Evolutionary conservation across 2,797 vertebrate species (phyloP), one percentile per base, ranked within the genome.

Genomic region (Cossypha polioptera): DNA sequence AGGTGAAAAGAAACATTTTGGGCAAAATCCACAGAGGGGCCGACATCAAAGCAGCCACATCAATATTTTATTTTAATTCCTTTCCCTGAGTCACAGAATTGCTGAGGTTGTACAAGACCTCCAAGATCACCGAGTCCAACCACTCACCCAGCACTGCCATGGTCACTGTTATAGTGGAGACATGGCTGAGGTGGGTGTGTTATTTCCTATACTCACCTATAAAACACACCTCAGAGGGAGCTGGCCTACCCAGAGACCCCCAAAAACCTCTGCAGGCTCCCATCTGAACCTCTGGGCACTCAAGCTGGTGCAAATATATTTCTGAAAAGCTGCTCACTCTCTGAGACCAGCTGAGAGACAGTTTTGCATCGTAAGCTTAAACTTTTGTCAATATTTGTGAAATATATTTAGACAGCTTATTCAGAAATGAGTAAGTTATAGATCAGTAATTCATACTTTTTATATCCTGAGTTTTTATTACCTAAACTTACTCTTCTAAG

Each of bases 401-500:
- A 96, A 95, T 82, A 94, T 96, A 96, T 97, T 97, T 97, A 95
- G 78, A 95, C 51, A n/a, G 63, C 85, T 94, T 88, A 63, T 90
- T 93, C 85, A 94, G 67, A 97, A 95, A 94, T 95, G 82, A 92
- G 33, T 92, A 76, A 85, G 92, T 96, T 96, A 96, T 95, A 96
- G 85, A 97, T 96, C 90, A 98, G 96, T 96, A 97, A 97, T 96
- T 97, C 95, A 96, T 92, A 93, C 84, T 96, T 96, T 93, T 94
- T 96, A 93, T 96, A 94, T 94, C 94, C 87, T 55, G 59, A 86
- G 86, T 92, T 96, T 97, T 98, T 98, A 97, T 97, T 95, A 97
- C 96, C 95, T 96, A 97, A 98, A 96, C 95, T 96, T 97, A 97
- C 75, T 96, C 95, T 97, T 97, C 93, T 96, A 97, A 97, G 96